Base-by-base conservation (phyloP, 2,113 vertebrate genomes). In the Alethe castanea region DNA sequence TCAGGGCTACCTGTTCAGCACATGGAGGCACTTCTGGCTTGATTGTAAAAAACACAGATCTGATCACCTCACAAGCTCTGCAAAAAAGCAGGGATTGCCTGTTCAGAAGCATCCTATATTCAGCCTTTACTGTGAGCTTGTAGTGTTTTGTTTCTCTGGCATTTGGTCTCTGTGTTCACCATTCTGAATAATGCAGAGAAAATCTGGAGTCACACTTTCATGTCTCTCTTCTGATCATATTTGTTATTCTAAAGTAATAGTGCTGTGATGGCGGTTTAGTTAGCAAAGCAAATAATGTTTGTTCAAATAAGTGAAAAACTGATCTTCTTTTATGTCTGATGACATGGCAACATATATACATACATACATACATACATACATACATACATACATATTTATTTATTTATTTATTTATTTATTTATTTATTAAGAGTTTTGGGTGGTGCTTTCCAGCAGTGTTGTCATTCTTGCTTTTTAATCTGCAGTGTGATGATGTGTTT, bases 161-260 rank as follows among this genome's bases (percentile, higher is more conserved):
- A 12, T 88, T 88, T 74, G 66, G 31, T 53, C 53, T 91, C 64
- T 77, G 1, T 59, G 42, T 72, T 88, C 57, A 50, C 12, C 19
- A 4, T 53, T 62, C 60, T 78, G 77, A 86, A 60, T 84, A 90
- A 93, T 18, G 33, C n/a, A 89, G 86, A 82, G 54, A 76, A 86
- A 79, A 71, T 91, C 83, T 76, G 86, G 61, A 84, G 57, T 65
- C 70, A 52, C 44, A 14, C 53, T 92, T 95, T 74, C 31, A 65
- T 45, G 69, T 81, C 26, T 84, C 35, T 86, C 57, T 85, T 70
- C 71, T 88, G 50, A 83, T 86, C 22, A 3, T 56, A 18, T 81
- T 94, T 91, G 57, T 93, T 92, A 69, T 87, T 95, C 44, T 87
- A 81, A 92, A 85, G 64, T 35, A 87, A 86, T 72, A 26, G 25